phyloP scores from a whole-genome alignment of 2,888 invertebrate species.

The Scaeva pyrastri region DNA sequence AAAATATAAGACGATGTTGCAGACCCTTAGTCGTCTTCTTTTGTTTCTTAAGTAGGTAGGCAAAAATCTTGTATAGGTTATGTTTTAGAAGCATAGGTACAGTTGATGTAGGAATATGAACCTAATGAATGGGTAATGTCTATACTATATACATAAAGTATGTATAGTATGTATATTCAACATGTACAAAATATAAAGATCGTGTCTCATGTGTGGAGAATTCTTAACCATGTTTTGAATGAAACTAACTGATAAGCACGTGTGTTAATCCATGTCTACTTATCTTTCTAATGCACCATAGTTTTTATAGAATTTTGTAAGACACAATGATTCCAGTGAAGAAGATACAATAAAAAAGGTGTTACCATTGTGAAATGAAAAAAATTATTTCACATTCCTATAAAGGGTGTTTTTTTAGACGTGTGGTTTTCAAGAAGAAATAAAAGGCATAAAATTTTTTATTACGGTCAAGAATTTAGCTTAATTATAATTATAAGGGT shows the following conservation, averaged over 20 bases:
- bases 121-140: slow-evolving; percentile 52
- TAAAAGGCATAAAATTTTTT: too few relatives aligned
- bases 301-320: background rate
- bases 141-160: slow-evolving; percentile 12
- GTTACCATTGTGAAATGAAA: background rate
- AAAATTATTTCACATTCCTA: background rate
- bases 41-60: slow-evolving; percentile 4
- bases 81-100: background rate
- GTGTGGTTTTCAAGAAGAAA: too few relatives aligned
- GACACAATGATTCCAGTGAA: background rate
- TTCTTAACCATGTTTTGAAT: slow-evolving; percentile 66
- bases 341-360: slow-evolving; percentile 9
- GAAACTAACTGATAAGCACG: slow-evolving; percentile 67
- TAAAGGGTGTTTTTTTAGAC: too few relatives aligned
- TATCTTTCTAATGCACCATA: background rate
- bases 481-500: too few relatives aligned
- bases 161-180: too few relatives aligned
- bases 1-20: background rate
- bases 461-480: too few relatives aligned
- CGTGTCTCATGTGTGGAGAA: slow-evolving; percentile 65
- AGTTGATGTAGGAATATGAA: background rate
- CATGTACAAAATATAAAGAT: slow-evolving; percentile 4
- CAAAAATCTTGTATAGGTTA: slow-evolving; percentile 23
- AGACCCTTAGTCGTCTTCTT: background rate
- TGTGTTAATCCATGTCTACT: slow-evolving; percentile 44